Conservation (phyloP, 2,888 invertebrate species). For the Scaptomyza tumidula region DNA sequence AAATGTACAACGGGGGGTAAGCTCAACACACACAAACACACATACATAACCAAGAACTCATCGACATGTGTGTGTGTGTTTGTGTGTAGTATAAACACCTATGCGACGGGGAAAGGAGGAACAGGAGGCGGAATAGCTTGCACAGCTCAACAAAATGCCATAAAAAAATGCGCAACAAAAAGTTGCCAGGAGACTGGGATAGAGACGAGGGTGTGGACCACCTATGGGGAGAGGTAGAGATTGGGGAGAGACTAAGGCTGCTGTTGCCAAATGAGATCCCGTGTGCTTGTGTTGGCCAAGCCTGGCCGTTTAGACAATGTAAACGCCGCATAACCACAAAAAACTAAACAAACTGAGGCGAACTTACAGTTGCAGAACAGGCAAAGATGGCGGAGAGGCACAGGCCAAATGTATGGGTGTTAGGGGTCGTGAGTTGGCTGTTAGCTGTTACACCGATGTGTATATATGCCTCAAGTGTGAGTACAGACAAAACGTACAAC, state of each 20-base stretch:
- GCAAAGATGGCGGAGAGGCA: not conserved
- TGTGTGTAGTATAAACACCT: constrained; percentile 60
- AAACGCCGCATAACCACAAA: constrained; percentile 70
- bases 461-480: constrained; percentile 65
- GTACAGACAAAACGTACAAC: constrained; percentile 60
- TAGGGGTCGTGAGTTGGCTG: constrained; percentile 3
- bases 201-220: constrained; percentile 2
- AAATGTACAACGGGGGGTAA: constrained; percentile 75
- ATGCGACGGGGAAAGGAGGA: constrained; percentile 27
- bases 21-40: constrained; percentile 15
- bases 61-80: constrained; percentile 22
- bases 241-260: constrained; percentile 4
- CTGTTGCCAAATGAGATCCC: constrained; percentile 56
- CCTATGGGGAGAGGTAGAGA: not conserved
- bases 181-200: constrained; percentile 27
- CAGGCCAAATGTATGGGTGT: not conserved
- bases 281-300: constrained; percentile 58
- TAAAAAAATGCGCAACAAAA: constrained; percentile 76
- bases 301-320: constrained; percentile 77
- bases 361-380: constrained; percentile 6
- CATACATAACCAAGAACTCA: constrained; percentile 7
- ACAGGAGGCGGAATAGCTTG: constrained; percentile 23
- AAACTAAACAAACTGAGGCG: constrained; percentile 71
- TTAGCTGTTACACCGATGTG: constrained; percentile 15
- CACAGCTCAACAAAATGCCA: constrained; percentile 63